Evolutionary conservation across 1,140 invertebrate genomes (phyloP).

Genomic region (Zelostemma sp.): DNA sequence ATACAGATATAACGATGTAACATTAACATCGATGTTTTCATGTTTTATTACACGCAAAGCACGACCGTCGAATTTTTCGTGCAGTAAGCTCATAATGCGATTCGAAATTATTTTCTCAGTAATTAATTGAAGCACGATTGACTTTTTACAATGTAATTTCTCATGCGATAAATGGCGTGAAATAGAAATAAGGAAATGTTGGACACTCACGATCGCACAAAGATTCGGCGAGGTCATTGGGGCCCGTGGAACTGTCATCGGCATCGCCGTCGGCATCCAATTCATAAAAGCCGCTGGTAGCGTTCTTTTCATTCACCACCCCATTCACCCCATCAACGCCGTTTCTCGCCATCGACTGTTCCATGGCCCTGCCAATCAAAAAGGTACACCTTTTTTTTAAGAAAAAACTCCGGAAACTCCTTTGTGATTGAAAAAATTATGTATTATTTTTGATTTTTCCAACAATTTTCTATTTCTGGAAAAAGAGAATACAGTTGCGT

Average conservation of each 20-base stretch:
- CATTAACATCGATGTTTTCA: neutral
- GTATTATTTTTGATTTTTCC: no score
- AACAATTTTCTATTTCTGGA: no score
- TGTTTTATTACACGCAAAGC: no score
- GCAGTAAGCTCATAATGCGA: no score
- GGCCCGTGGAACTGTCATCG: conserved; percentile 63
- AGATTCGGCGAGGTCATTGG: conserved; percentile 53
- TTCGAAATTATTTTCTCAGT: no score
- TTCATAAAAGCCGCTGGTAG: conserved; percentile 54
- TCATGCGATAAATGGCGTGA: no score
- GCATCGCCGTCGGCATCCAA: conserved; percentile 60
- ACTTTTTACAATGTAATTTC: neutral
- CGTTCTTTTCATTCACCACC: no score
- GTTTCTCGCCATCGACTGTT: conserved; percentile 47
- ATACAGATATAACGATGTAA: neutral
- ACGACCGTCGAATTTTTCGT: no score
- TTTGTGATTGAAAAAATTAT: no score
- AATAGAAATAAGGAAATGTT: neutral
- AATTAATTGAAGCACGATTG: neutral
- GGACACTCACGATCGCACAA: conserved; percentile 59
- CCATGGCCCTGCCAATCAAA: conserved; percentile 62
- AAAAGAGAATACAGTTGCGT: no score
- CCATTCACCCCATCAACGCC: conserved; percentile 50
- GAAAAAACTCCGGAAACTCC: no score
- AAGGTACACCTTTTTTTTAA: no score